These are phyloP conservation scores for Artemisiospiza belli DNA, from an alignment of 2,113 vertebrate genomes.

Conservation along the genomic window DNA sequence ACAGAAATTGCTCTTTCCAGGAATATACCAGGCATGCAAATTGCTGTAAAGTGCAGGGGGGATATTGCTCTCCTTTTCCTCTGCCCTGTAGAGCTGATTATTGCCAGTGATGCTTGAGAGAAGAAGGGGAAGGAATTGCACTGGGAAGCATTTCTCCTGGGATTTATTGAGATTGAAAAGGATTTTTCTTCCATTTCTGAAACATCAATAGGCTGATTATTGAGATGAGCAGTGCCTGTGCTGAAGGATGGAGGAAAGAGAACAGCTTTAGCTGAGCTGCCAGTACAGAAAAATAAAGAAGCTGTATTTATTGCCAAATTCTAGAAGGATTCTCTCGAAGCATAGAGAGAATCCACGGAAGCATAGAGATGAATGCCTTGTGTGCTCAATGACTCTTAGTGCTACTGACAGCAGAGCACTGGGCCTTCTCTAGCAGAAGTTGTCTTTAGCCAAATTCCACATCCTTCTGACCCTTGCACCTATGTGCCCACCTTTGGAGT, in stretches of 20 bases:
- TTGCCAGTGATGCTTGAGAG: not conserved
- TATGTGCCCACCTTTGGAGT: not conserved
- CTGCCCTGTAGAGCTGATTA: not conserved
- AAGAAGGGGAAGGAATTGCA: not conserved
- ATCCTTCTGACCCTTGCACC: not conserved
- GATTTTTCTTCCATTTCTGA: conserved; percentile 12
- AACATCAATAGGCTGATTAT: conserved; percentile 19
- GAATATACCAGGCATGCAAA: not conserved
- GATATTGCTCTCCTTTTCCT: not conserved
- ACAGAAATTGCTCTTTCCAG: not conserved
- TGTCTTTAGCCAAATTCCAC: not conserved
- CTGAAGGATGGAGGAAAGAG: not conserved
- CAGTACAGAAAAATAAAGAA: conserved; percentile 11
- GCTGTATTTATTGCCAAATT: conserved; percentile 13
- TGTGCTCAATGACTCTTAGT: not conserved
- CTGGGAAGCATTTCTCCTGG: not conserved
- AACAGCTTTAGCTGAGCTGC: conserved; percentile 27
- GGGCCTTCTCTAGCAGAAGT: not conserved
- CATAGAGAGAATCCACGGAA: not conserved
- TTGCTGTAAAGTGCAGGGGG: not conserved
- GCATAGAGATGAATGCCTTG: not conserved
- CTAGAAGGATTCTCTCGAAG: not conserved
- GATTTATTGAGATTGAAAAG: not conserved
- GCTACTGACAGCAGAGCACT: not conserved
- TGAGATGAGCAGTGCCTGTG: not conserved